Evolutionary conservation across 2,113 vertebrate species (phyloP).

Genomic region (Nettapus auritus): DNA sequence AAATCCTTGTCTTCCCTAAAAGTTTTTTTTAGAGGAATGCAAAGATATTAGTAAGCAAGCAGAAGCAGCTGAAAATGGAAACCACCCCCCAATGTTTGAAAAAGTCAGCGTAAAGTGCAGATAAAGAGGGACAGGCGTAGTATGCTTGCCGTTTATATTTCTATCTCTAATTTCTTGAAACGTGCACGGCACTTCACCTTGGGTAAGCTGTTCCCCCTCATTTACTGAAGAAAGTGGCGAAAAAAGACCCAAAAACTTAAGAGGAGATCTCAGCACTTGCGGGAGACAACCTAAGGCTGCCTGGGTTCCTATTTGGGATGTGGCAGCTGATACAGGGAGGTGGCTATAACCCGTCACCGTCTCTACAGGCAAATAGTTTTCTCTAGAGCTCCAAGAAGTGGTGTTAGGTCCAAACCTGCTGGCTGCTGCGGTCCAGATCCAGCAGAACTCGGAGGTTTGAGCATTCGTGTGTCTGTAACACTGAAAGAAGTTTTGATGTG

Average conservation of each 20-base stretch:
- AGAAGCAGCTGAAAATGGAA: not conserved
- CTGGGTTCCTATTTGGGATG: not conserved
- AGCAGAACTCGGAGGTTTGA: not conserved
- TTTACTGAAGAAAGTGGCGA: not conserved
- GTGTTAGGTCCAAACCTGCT: accelerated
- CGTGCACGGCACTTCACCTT: too few relatives aligned
- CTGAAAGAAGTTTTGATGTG: not conserved
- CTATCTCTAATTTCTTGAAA: not conserved
- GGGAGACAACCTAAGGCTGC: not conserved
- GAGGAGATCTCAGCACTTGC: not conserved
- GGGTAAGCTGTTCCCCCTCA: not conserved
- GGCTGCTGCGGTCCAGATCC: not conserved
- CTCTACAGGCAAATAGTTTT: not conserved
- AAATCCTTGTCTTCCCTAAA: not conserved
- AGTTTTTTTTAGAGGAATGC: not conserved
- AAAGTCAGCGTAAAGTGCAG: not conserved
- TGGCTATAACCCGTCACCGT: not conserved
- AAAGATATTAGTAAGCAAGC: not conserved
- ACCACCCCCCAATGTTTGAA: not conserved
- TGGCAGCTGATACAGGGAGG: not conserved
- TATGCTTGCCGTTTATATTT: not conserved
- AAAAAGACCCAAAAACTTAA: not conserved
- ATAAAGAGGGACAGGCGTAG: not conserved
- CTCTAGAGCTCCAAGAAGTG: not conserved
- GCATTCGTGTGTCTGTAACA: not conserved